Evolutionary conservation across 2,797 vertebrate species (phyloP), one percentile per base, ranked within the genome.

Genomic region (Diplodus puntazzo): DNA sequence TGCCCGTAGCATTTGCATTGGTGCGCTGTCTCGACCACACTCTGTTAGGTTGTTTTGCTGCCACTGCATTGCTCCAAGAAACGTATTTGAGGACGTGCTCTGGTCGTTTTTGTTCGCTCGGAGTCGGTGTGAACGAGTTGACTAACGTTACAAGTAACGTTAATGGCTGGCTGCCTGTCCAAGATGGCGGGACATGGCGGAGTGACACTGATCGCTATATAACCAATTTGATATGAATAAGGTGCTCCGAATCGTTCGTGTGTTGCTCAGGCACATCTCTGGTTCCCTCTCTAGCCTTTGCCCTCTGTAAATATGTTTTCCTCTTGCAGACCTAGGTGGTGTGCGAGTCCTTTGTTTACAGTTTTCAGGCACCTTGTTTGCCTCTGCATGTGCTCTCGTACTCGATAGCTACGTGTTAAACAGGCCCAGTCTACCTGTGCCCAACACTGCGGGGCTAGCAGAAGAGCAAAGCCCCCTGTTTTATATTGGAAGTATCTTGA

Each of bases 151-250:
- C 83, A 81, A 87, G 89, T 89, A 92, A 91, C 82, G 89, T 84
- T 90, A 90, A 93, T 92, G 90, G 89, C 91, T 91, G 91, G 81
- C 86, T 91, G 96, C 95, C 96, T 96, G 96, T 96, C 96, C 97
- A 97, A 98, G 97, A 98, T 98, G 97, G 97, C 97, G 96, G 97
- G 97, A 96, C 96, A 92, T 94, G 96, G 97, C 96, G 96, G 96
- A 96, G 96, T 95, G 92, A 86, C 89, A 90, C 84, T 70, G 84
- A 87, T 81, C 63, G 78, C 87, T 79, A 58, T 87, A 65, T 60
- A 62, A 79, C 69, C 77, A 43, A 13, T 88, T 85, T 84, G 68
- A 75, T 80, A 59, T 57, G 50, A 77, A 49, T 46, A 25, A 73
- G 18, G 67, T 7, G n/a, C 57, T 46, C 45, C 3, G 4, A 9